phyloP scores from a whole-genome alignment of 2,888 invertebrate genomes.

The Arrhopalites spinosus region DNA sequence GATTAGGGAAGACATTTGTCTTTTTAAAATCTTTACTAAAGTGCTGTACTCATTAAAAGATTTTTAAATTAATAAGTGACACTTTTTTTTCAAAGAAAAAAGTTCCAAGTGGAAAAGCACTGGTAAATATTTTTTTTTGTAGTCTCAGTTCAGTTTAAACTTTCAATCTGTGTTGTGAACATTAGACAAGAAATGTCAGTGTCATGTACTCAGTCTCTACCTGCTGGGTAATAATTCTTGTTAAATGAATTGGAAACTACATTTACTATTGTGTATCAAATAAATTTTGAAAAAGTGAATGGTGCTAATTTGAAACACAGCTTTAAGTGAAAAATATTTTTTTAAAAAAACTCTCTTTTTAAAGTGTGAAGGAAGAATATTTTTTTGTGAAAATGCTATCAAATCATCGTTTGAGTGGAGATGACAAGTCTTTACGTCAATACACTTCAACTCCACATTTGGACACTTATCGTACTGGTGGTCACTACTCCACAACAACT shows the following conservation, averaged over 20 bases:
- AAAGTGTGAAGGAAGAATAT: not conserved
- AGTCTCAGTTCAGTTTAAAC: too few relatives aligned
- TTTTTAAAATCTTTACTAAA: too few relatives aligned
- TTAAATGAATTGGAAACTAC: not conserved
- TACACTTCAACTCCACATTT: slow-evolving; percentile 55
- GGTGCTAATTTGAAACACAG: not conserved
- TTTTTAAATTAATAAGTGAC: too few relatives aligned
- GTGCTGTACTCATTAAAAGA: too few relatives aligned
- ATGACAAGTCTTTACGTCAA: slow-evolving; percentile 46
- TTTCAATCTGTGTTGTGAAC: too few relatives aligned
- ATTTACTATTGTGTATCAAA: not conserved
- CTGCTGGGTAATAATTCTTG: too few relatives aligned
- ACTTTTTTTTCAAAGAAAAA: too few relatives aligned
- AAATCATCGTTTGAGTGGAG: slow-evolving; percentile 40
- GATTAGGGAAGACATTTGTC: too few relatives aligned
- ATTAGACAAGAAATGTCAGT: too few relatives aligned
- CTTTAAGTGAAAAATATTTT: not conserved
- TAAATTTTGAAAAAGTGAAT: not conserved
- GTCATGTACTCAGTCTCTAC: too few relatives aligned
- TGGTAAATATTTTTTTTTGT: too few relatives aligned
- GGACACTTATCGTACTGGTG: slow-evolving; percentile 40
- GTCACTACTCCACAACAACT: not conserved
- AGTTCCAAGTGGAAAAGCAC: too few relatives aligned
- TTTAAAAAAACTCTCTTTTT: not conserved
- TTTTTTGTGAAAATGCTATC: slow-evolving; percentile 35